Evolutionary conservation across 2,797 vertebrate species (phyloP), one percentile per base, ranked within the genome.

Genomic region (Anguilla pacifica): DNA sequence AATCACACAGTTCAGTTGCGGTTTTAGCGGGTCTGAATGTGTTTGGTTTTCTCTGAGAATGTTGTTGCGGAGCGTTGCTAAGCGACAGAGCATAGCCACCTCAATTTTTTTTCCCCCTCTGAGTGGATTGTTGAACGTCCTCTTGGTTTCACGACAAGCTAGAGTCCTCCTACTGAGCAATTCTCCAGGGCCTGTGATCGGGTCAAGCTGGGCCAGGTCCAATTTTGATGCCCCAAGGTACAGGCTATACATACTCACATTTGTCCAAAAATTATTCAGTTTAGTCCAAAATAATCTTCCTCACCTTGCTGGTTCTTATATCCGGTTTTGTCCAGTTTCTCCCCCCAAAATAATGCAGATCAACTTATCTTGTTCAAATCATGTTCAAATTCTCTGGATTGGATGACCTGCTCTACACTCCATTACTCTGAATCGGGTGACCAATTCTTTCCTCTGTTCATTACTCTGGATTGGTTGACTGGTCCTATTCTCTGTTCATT

Each of bases 31-130:
- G 51, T n/a, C 79, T 25, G 43, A 51, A 82, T 10, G 43, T 25
- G 72, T 31, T 17, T 39, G 43, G 79, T 51, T 28, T 82, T 51
- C 46, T 79, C 39, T 5, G 35, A 25, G 10, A n/a, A 82, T 51
- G 79, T 82, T 82, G 46, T 79, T 11, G 17, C 6, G 46, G 79
- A 3, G 22, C 10, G 79, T 82, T 82, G 79, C 79, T 82, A 84
- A 11, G 55, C 6, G 55, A 84, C 55, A 15, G 53, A 28, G 7
- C 19, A 9, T 31, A 31, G 25, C 51, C 46, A 39, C 51, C 25
- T 53, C 15, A 25, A 25, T n/a, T 7, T 53, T 84, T 74, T 59
- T 31, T 35, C 0, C 13, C 72, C 22, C n/a, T 2, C 83, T 59
- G 55, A 84, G 55, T 17, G 17, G 4, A 31, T 82, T 43, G n/a